Evolutionary conservation across 2,797 vertebrate genomes (phyloP).

Genomic region (Pseudopleuronectes americanus): DNA sequence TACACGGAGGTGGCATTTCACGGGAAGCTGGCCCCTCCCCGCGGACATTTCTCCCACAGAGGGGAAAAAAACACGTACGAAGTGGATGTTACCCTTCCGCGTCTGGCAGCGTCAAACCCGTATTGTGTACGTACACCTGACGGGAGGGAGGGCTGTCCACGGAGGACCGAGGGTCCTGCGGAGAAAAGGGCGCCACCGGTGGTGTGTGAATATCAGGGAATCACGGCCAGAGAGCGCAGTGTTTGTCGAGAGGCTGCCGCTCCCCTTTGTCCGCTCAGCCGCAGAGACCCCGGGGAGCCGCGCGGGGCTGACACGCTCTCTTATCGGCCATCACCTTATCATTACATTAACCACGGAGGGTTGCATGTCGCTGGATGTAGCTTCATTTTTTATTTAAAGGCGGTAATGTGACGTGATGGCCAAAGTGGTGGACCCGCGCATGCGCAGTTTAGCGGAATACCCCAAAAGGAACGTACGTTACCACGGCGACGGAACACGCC

Average conservation of each 20-base stretch:
- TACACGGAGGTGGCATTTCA: slow-evolving; percentile 56
- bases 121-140: slow-evolving; percentile 68
- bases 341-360: neutral
- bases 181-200: slow-evolving; percentile 67
- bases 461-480: slow-evolving; percentile 6
- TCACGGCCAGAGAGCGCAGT: slow-evolving; percentile 51
- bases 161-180: slow-evolving; percentile 46
- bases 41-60: slow-evolving; percentile 49
- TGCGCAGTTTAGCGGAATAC: slow-evolving; percentile 7
- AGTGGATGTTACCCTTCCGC: slow-evolving; percentile 64
- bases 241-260: slow-evolving; percentile 34
- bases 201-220: slow-evolving; percentile 72
- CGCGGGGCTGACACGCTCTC: neutral
- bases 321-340: too few relatives aligned
- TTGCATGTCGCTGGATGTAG: neutral
- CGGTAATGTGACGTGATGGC: neutral
- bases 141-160: slow-evolving; percentile 14
- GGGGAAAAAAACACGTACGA: slow-evolving; percentile 57
- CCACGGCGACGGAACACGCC: slow-evolving; percentile 30
- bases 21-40: slow-evolving; percentile 69
- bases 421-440: slow-evolving; percentile 11
- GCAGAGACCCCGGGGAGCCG: neutral
- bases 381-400: neutral
- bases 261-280: slow-evolving; percentile 16
- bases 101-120: slow-evolving; percentile 67